Evolutionary conservation across 2,797 vertebrate species (phyloP), one percentile per base, ranked within the genome.

Genomic region (Jordanella pulchra): DNA sequence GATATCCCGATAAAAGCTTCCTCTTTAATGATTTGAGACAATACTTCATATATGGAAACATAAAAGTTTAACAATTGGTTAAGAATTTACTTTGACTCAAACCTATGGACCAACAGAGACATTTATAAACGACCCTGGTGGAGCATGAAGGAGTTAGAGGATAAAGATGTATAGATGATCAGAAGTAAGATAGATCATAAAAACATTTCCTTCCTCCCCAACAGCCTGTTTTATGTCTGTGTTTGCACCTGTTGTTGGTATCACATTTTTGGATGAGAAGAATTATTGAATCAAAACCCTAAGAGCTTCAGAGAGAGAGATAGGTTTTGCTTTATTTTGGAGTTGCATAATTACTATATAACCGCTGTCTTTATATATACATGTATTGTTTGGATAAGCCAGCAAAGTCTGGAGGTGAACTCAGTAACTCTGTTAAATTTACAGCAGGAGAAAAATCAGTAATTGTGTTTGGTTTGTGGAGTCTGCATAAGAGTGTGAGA

Each of bases 391-490:
- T 65, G 12, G 50, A 69, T 15, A 32, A 58, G 42, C 47, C 58
- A 45, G 39, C n/a, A 53, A 47, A 63, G 56, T n/a, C 17, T 63
- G 48, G 21, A 23, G 17, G 30, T 35, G 44, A 42, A 51, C 51
- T 56, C 54, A 55, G 72, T 61, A 58, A 66, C 45, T 54, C 32
- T 72, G 9, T 61, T 32, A 25, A 18, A 73, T 63, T 74, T 58
- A 65, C 69, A 71, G 69, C 64, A 44, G 69, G 54, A 50, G 66
- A 76, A 67, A 67, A 32, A 51, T 69, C 27, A 64, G 70, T 69
- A 71, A 76, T 69, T 75, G 67, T 69, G 45, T 53, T 65, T 73
- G 39, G 30, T 47, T 65, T 71, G 47, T 65, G 50, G 72, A 30
- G 23, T 58, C 75, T 65, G 65, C 17, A 58, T 50, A 35, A 63